Base-by-base conservation (phyloP, 1,140 invertebrate genomes). In the Drosophila burlai region DNA sequence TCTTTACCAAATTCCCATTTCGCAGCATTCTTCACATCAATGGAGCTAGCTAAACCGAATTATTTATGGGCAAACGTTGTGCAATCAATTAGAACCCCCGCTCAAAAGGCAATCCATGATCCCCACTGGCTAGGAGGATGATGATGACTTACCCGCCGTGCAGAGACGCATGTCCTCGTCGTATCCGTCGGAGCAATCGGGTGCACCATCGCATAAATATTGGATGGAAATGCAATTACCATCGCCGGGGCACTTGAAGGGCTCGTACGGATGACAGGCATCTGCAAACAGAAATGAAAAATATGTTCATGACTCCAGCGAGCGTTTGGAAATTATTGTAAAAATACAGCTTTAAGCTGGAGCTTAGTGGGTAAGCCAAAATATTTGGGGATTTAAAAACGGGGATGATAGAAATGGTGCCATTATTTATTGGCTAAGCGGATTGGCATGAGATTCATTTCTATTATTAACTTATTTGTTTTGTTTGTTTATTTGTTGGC, bases 201-300 rank as follows among this genome's bases (percentile, higher is more conserved):
- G 97, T 0, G 97, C 97, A 42, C 98, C 98, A 90, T 99, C 98
- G 93, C 97, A 99, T 74, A 96, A 95, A 94, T 99, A 99, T 92
- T 98, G 97, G 93, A 99, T 98, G 63, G 97, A 98, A 93, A 99
- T 98, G 93, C 98, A 99, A 89, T 96, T 96, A 71, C 96, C 96
- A 91, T 98, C 97, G 64, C 97, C 97, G 2, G 98, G 98, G 93
- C 98, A 99, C 92, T 97, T 97, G 94, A 99, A 99, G 15, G 98
- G 98, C 92, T 99, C 97, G 93, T 98, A 98, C 0, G 97, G 97
- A 87, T 97, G 97, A 91, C 97, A 98, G 75, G 95, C 94, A 68
- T 95, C 95, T 76, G 94, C 9, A 90, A 90, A 49, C 26, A 60
- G 50, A 65, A 71, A 34, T 49, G 50, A 40, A 65, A 65, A n/a